Evolutionary conservation across 2,797 vertebrate genomes (phyloP).

Genomic region (Alectoris magna): DNA sequence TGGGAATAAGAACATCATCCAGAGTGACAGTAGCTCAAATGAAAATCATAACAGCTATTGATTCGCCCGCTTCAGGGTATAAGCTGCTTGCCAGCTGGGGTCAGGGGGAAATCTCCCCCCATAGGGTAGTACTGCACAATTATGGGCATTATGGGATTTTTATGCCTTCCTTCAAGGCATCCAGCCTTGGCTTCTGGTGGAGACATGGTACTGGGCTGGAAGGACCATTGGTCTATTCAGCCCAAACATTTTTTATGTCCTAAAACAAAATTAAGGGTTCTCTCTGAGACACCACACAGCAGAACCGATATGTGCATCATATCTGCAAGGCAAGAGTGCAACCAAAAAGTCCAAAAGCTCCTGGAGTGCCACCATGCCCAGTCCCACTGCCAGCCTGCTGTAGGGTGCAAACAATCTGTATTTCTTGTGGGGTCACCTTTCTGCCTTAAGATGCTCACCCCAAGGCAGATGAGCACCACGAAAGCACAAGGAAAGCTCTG

Average conservation of each 20-base stretch:
- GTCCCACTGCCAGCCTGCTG: not conserved
- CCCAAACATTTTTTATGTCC: slow-evolving; percentile 63
- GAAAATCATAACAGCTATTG: slow-evolving; percentile 77
- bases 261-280: slow-evolving; percentile 68
- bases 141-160: slow-evolving; percentile 73
- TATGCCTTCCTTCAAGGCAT: slow-evolving; percentile 74
- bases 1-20: slow-evolving; percentile 43
- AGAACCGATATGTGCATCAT: not conserved
- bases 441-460: not conserved
- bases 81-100: slow-evolving; percentile 74
- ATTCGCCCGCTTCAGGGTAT: slow-evolving; percentile 70
- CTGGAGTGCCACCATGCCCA: not conserved
- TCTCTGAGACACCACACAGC: not conserved
- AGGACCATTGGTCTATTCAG: slow-evolving; percentile 15
- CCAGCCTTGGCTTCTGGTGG: slow-evolving; percentile 39
- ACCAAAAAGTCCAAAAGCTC: not conserved
- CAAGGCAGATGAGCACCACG: not conserved
- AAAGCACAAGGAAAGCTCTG: not conserved
- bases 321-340: not conserved
- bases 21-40: slow-evolving; percentile 57
- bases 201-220: slow-evolving; percentile 49
- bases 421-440: not conserved
- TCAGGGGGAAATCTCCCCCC: slow-evolving; percentile 70
- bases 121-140: slow-evolving; percentile 66
- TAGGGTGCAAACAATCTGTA: not conserved